Evolutionary conservation across 2,113 vertebrate genomes (phyloP), one percentile per base, ranked within the genome.

Genomic region (Smithornis capensis): DNA sequence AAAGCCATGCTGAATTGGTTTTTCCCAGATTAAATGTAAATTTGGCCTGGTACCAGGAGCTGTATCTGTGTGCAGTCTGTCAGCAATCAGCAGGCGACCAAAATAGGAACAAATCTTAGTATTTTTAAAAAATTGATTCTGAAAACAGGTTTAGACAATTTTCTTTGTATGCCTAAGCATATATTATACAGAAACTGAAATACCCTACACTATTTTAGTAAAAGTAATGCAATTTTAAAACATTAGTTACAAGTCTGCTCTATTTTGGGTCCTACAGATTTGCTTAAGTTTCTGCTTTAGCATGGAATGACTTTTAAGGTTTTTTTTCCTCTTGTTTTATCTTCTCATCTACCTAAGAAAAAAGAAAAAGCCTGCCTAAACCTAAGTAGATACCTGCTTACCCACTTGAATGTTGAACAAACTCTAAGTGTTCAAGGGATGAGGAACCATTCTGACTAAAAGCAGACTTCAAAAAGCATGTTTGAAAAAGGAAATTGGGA

Each of bases 21-120:
- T 19, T 4, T 1, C 19, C 9, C 12, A 21, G 69, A 68, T 78
- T 52, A 90, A 71, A 60, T 68, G 44, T 71, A 69, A 56, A 44
- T 87, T 92, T 96, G 94, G 83, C 89, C 28, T 82, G 15, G 18
- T 83, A 73, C 91, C 83, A 82, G 62, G 33, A 82, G 15, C 60
- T 93, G 29, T 90, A 52, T 90, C 76, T 67, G 37, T 74, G 45
- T 70, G 31, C 69, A 71, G 77, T 91, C 83, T 95, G 81, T 82
- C 70, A 89, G 16, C 92, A 76, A 10, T 44, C 82, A 86, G n/a
- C 42, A 91, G 62, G 78, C 78, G 25, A 91, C 81, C 37, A 50
- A 82, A 89, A 89, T n/a, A 83, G 47, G 89, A 76, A 76, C 4
- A 73, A 73, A 82, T 73, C 24, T 64, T 81, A 62, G 17, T 2